These are phyloP conservation scores for Anas platyrhynchos DNA, from an alignment of 2,113 vertebrate species.

Conservation along the genomic window DNA sequence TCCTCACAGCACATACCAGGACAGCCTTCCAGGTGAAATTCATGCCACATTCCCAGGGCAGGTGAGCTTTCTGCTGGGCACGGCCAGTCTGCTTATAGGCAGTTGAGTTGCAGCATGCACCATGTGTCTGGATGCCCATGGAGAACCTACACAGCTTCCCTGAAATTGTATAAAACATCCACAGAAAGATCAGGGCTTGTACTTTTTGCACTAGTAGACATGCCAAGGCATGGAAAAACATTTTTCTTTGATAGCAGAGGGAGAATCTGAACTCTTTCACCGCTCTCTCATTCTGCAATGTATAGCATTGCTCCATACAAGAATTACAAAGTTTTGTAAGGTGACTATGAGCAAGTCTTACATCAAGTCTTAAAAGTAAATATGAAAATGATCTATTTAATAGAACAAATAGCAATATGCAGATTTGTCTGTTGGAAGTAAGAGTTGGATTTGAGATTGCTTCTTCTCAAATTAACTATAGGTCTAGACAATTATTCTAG, in stretches of 20 bases:
- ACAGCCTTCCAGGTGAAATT: too few relatives aligned
- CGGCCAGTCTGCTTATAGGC: not conserved
- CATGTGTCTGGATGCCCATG: rapidly evolving
- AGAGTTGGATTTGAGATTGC: not conserved
- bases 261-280: rapidly evolving
- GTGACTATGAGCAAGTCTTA: not conserved
- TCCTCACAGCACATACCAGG: rapidly evolving
- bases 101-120: not conserved
- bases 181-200: not conserved
- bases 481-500: not conserved
- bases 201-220: not conserved
- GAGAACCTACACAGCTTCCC: rapidly evolving
- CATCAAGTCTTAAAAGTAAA: not conserved
- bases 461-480: not conserved
- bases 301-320: not conserved
- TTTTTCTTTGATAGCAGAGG: not conserved
- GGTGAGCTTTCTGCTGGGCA: not conserved
- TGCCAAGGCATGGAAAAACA: not conserved
- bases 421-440: not conserved
- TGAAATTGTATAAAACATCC: not conserved
- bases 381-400: not conserved
- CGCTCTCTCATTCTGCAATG: not conserved
- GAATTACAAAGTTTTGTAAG: not conserved
- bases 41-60: not conserved
- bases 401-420: not conserved